Percentiles rank a stretch among this genome's conserved stretches.
These are phyloP conservation scores for Acanthochromis polyacanthus DNA, from an alignment of 2,113 vertebrate species.

Conservation along the genomic window DNA sequence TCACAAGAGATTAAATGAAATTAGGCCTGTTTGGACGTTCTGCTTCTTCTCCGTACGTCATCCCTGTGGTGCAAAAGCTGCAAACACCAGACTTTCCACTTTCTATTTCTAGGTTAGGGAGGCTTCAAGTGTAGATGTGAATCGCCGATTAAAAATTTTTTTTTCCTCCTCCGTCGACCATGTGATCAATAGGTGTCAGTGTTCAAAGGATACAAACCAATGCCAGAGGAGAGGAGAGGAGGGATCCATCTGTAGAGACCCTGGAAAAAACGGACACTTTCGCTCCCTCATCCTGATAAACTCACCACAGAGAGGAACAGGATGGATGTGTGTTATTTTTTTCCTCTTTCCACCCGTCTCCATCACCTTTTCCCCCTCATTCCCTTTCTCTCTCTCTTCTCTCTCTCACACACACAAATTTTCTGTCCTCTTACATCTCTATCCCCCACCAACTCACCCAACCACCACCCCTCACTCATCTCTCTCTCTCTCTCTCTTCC, in stretches of 20 bases:
- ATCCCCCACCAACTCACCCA: constrained; percentile 42
- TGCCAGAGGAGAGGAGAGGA: constrained; percentile 10
- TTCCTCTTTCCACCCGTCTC: constrained; percentile 46
- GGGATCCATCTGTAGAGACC: constrained; percentile 56
- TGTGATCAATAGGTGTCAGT: constrained; percentile 76
- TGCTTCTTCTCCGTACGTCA: constrained; percentile 39
- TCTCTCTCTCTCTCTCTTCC: constrained; percentile 51
- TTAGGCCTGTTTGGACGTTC: constrained; percentile 77
- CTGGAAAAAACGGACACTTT: constrained; percentile 58
- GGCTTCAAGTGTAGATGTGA: constrained; percentile 71
- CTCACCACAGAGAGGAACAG: constrained; percentile 55
- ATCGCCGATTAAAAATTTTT: constrained; percentile 57
- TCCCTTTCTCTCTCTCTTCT: constrained; percentile 30
- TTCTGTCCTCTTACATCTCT: constrained; percentile 59
- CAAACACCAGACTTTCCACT: constrained; percentile 32
- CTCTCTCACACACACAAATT: constrained; percentile 22
- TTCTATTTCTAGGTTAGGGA: constrained; percentile 71
- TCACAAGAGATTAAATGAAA: constrained; percentile 81
- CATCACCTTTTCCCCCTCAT: constrained; percentile 40
- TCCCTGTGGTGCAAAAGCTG: constrained; percentile 37
- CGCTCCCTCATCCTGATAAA: constrained; percentile 76
- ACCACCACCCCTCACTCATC: constrained; percentile 45
- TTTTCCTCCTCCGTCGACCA: constrained; percentile 47
- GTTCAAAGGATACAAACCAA: constrained; percentile 66
- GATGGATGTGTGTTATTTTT: constrained; percentile 68